Evolutionary conservation across 1,140 invertebrate species (phyloP).

Genomic region (honey bee (Apis mellifera)): DNA sequence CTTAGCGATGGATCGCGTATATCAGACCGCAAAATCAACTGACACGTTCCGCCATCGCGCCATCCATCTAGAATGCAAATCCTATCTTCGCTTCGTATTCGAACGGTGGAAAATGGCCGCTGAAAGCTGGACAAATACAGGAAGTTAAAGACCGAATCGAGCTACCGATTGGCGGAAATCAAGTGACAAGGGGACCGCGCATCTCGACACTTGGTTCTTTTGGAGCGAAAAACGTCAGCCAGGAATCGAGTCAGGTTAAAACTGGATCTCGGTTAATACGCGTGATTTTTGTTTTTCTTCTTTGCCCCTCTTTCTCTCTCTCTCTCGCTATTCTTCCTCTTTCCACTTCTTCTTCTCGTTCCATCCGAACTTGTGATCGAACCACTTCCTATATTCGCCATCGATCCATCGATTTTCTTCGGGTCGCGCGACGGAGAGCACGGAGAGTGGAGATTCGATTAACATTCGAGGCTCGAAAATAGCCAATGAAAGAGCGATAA

Average conservation of each 20-base stretch:
- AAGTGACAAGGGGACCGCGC: not conserved
- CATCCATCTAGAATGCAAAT: slow-evolving; percentile 35
- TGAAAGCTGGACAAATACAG: slow-evolving; percentile 51
- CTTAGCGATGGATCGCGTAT: slow-evolving; percentile 11
- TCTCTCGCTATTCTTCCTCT: too few species aligned
- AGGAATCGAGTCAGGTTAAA: not conserved
- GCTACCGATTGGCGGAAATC: slow-evolving; percentile 42
- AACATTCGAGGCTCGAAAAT: slow-evolving; percentile 37
- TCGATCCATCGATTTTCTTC: slow-evolving; percentile 2
- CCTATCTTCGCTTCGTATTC: slow-evolving; percentile 23
- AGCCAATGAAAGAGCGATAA: slow-evolving; percentile 31
- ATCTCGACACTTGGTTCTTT: not conserved
- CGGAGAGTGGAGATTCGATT: slow-evolving; percentile 26
- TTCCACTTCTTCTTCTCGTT: not conserved
- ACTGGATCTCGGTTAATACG: not conserved
- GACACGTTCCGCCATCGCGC: slow-evolving; percentile 22
- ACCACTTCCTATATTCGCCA: not conserved
- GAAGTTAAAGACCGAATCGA: slow-evolving; percentile 37
- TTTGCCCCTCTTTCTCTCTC: not conserved
- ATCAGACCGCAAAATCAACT: slow-evolving; percentile 36
- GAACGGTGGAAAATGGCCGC: slow-evolving; percentile 23
- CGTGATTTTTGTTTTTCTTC: not conserved
- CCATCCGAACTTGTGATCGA: not conserved
- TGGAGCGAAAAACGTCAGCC: not conserved
- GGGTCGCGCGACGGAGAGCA: not conserved